Conservation (phyloP, 2,888 invertebrate genomes). For the Slavum lentiscoides region DNA sequence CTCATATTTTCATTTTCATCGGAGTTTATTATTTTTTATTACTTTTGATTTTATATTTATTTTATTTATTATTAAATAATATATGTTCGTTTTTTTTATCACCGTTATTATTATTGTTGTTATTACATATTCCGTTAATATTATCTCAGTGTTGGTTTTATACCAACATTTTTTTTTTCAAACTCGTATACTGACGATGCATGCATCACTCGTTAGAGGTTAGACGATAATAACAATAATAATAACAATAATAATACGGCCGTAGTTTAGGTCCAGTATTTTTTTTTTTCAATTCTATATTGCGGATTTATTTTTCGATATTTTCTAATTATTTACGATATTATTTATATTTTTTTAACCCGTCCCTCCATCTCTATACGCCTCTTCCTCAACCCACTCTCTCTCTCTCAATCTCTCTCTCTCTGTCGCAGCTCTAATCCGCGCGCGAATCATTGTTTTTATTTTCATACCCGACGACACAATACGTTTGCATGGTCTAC, state of each 20-base stretch:
- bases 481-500: constrained; percentile 32
- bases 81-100: background rate
- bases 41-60: constrained; percentile 8
- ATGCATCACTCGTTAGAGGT: constrained; percentile 29
- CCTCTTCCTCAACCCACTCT: background rate
- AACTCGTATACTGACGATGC: constrained; percentile 34
- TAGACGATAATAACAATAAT: background rate
- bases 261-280: constrained; percentile 39
- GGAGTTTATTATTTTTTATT: constrained; percentile 24
- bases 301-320: constrained; percentile 32
- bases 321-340: constrained; percentile 20
- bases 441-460: constrained; percentile 2
- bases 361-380: background rate
- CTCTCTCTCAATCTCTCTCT: background rate
- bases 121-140: constrained; percentile 15
- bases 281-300: constrained; percentile 11
- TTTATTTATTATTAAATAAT: background rate
- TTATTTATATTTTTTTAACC: background rate
- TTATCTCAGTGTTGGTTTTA: constrained; percentile 25
- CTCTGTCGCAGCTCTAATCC: background rate
- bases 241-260: background rate
- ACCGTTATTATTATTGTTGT: constrained; percentile 3
- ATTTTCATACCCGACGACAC: constrained; percentile 13
- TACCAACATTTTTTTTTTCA: background rate
- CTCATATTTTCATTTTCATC: constrained; percentile 42